phyloP scores from a whole-genome alignment of 2,888 invertebrate species.

The Andrena praecox region DNA sequence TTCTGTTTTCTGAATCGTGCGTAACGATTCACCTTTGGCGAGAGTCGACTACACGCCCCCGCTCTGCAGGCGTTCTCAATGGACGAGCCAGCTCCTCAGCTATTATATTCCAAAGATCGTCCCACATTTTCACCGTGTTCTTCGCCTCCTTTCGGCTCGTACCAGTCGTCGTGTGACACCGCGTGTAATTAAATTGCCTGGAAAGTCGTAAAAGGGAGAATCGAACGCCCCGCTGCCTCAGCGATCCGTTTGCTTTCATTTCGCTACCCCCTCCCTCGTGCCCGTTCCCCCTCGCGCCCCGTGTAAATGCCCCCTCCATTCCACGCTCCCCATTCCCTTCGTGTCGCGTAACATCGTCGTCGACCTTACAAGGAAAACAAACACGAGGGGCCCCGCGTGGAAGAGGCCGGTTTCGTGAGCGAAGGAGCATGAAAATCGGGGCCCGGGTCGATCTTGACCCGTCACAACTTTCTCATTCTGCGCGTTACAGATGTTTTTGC shows the following conservation, averaged over 20 bases:
- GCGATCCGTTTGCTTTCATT: constrained; percentile 1
- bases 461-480: too few relatives aligned
- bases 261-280: background rate
- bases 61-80: too few relatives aligned
- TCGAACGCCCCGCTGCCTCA: background rate
- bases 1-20: too few relatives aligned
- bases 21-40: too few relatives aligned
- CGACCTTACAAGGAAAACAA: constrained; percentile 70
- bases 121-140: background rate
- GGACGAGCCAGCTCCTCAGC: too few relatives aligned
- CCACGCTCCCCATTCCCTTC: constrained; percentile 5
- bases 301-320: constrained; percentile 13
- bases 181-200: background rate
- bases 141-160: too few relatives aligned
- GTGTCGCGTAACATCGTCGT: constrained; percentile 48
- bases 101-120: too few relatives aligned
- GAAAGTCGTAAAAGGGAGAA: background rate
- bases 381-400: constrained; percentile 19
- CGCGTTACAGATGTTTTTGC: too few relatives aligned
- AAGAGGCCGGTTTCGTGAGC: constrained; percentile 21
- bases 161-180: too few relatives aligned
- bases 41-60: too few relatives aligned
- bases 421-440: background rate
- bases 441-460: too few relatives aligned
- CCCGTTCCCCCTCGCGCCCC: constrained; percentile 12